Evolutionary conservation across 2,113 vertebrate species (phyloP).

Genomic region (Bos javanicus): DNA sequence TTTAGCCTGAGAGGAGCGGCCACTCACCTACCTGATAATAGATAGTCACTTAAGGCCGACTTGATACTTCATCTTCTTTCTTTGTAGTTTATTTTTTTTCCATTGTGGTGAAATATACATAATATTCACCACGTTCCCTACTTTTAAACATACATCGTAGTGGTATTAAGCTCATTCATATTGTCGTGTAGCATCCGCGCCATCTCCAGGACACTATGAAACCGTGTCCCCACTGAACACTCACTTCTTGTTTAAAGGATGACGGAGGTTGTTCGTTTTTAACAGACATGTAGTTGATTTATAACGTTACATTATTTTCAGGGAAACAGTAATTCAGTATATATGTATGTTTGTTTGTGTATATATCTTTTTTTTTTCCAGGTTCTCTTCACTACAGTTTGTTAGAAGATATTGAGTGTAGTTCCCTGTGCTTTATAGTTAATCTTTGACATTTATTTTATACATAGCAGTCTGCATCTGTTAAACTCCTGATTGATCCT

Average conservation of each 20-base stretch:
- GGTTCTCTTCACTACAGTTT: neutral
- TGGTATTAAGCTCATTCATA: too few species aligned
- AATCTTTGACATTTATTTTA: neutral
- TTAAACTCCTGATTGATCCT: neutral
- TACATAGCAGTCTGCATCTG: neutral
- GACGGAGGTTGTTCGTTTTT: neutral
- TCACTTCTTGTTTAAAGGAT: neutral
- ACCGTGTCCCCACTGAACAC: neutral
- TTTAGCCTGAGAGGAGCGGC: neutral
- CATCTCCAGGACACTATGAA: neutral
- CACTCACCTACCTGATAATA: neutral
- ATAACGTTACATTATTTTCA: neutral
- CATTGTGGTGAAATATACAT: neutral
- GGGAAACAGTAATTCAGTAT: neutral
- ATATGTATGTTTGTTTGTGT: neutral
- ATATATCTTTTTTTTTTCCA: neutral
- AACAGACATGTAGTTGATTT: neutral
- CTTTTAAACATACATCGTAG: neutral
- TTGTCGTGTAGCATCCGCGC: fast-evolving
- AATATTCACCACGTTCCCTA: fast-evolving
- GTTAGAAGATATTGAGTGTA: neutral
- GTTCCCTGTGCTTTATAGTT: neutral
- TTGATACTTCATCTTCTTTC: neutral
- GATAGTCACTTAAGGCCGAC: neutral
- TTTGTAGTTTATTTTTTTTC: neutral